Base-by-base conservation (phyloP, 1,140 invertebrate genomes). In the Scaptomyza pallida region DNA sequence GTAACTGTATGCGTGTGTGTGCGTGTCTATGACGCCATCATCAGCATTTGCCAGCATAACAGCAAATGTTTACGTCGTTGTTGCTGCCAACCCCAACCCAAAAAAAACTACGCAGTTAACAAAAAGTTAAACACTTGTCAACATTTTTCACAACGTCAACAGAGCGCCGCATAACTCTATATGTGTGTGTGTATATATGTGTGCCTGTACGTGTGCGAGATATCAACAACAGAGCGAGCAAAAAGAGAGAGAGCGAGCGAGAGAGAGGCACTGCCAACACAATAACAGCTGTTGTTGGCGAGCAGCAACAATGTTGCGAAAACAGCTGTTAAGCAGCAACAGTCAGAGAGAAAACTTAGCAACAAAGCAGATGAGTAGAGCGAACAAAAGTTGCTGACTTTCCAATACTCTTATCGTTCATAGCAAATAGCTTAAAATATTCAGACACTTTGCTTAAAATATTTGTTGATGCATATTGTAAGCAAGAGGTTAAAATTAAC, bases 71-170 rank as follows among this genome's bases (percentile, higher is more conserved):
- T 50, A 67, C 56, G 69, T 52, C 37, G 51, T 17, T 8, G 54
- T 16, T 59, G 47, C 62, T 54, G 40, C 52, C 62, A 67, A 65
- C 69, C 70, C 54, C 67, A 76, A 65, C 57, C 70, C 75, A 77
- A 76, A 71, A 79, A 78, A 79, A 62, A 86, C 81, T 86, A 86
- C 81, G 81, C 81, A 86, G 81, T 86, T 70, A 69, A 79, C 57
- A 77, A 76, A 73, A 79, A 74, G 75, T 71, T 64, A 62, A 76
- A 73, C 51, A 64, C 64, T 64, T 72, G 71, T 75, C 75, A 80
- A 78, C 85, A 85, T 85, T 75, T 63, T 61, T 62, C 63, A 72
- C 70, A 68, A 68, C 64, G 69, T 76, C 80, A 85, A 80, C 80
- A 69, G 60, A 85, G 72, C 68, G 74, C 63, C 74, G 70, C 79